phyloP scores from a whole-genome alignment of 37 sponge, comb jelly and placozoan genomes.

The Halichondria panicea region DNA sequence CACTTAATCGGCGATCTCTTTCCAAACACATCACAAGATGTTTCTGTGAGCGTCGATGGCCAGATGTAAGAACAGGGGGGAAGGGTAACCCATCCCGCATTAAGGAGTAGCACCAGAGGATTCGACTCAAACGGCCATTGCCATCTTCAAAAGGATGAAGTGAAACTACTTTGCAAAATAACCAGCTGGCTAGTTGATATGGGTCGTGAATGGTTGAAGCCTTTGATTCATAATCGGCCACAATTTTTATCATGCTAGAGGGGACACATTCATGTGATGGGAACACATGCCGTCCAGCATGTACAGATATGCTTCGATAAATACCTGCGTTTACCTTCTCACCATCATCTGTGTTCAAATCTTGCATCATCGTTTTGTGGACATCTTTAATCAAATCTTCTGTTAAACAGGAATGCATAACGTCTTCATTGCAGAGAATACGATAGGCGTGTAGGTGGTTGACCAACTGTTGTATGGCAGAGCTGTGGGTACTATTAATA shows the following conservation, averaged over 20 bases:
- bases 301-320: constrained; percentile 1
- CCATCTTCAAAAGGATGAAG: constrained; percentile 32
- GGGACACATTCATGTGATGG: background rate
- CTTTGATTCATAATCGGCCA: constrained; percentile 5
- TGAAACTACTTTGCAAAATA: constrained; percentile 3
- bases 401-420: background rate
- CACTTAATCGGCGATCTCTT: background rate
- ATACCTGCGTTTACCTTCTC: background rate
- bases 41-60: constrained; percentile 8
- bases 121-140: constrained; percentile 23
- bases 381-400: constrained; percentile 10
- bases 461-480: background rate
- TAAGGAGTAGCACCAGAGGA: constrained; percentile 26
- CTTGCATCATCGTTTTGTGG: constrained; percentile 11
- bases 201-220: constrained; percentile 1
- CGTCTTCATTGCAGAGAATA: background rate
- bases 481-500: background rate
- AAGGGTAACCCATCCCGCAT: constrained; percentile 34
- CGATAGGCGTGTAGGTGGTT: constrained; percentile 2
- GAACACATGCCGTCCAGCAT: constrained; percentile 3
- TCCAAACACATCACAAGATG: constrained; percentile 3
- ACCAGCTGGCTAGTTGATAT: constrained; percentile 26
- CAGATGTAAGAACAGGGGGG: background rate
- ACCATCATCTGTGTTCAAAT: constrained; percentile 2
- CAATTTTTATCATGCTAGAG: background rate